phyloP scores from a whole-genome alignment of 2,113 vertebrate species.

The Colistium nudipinnis region DNA sequence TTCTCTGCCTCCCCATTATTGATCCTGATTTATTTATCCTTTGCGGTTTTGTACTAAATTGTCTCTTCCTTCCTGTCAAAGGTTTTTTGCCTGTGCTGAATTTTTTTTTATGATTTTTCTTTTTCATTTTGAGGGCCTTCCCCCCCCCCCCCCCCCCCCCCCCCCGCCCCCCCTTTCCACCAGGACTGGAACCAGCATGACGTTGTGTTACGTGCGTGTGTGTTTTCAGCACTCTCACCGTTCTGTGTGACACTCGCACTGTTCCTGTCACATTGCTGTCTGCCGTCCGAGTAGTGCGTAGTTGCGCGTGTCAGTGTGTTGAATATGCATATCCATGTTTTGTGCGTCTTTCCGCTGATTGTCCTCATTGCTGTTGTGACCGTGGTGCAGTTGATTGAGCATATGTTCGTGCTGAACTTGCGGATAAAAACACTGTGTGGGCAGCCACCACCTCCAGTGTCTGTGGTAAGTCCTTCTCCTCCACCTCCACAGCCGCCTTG shows the following conservation, averaged over 20 bases:
- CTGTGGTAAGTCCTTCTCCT: constrained; percentile 81
- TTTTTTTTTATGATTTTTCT: constrained; percentile 3
- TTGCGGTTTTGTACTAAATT: constrained; percentile 42
- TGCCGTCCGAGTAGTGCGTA: background rate
- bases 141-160: no score
- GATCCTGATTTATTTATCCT: constrained; percentile 16
- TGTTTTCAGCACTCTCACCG: no score
- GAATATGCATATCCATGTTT: constrained; percentile 44
- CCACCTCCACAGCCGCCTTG: constrained; percentile 73
- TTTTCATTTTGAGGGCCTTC: constrained; percentile 7
- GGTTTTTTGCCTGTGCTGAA: constrained; percentile 31
- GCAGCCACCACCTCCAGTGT: constrained; percentile 54
- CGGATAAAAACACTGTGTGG: constrained; percentile 47
- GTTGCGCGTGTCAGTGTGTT: constrained; percentile 16
- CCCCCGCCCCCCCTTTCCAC: no score
- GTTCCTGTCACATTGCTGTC: constrained; percentile 20
- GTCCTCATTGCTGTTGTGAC: constrained; percentile 65
- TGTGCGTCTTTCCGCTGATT: constrained; percentile 46
- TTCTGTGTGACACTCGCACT: background rate
- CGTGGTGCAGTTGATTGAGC: constrained; percentile 52
- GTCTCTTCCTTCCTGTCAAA: constrained; percentile 47
- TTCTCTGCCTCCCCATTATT: constrained; percentile 16
- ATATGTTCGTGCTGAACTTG: constrained; percentile 70
- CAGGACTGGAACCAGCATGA: constrained; percentile 43
- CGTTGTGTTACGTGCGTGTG: constrained; percentile 11